Conservation (phyloP, 2,113 vertebrate species). For the Apodemus sylvaticus region DNA sequence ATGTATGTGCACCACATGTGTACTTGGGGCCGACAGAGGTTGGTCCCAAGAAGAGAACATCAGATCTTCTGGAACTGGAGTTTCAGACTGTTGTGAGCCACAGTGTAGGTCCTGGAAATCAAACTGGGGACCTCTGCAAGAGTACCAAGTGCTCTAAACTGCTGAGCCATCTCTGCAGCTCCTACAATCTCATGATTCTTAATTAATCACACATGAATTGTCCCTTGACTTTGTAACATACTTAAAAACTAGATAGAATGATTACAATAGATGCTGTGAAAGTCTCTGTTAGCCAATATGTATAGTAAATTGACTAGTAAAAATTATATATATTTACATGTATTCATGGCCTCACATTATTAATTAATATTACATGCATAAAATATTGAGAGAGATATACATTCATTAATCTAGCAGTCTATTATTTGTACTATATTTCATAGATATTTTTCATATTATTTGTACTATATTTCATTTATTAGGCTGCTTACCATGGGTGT, state of each 20-base stretch:
- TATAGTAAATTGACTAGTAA: not conserved
- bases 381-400: not conserved
- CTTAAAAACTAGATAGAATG: not conserved
- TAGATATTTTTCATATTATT: slow-evolving; percentile 37
- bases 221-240: not conserved
- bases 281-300: not conserved
- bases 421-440: slow-evolving; percentile 26
- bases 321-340: not conserved
- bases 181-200: not conserved
- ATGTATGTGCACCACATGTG: not conserved
- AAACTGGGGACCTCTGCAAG: too few relatives aligned
- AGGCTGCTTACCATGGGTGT: not conserved
- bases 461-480: slow-evolving; percentile 34
- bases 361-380: not conserved
- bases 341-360: not conserved
- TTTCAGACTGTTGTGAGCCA: not conserved
- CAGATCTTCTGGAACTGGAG: not conserved
- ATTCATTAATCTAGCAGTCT: slow-evolving; percentile 12
- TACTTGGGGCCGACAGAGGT: not conserved
- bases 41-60: not conserved
- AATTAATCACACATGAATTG: not conserved
- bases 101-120: not conserved
- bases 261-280: not conserved
- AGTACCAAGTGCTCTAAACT: not conserved
- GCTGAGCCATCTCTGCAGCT: not conserved